phyloP scores from a whole-genome alignment of 2,888 invertebrate genomes.

The Ennomos quercinarius region DNA sequence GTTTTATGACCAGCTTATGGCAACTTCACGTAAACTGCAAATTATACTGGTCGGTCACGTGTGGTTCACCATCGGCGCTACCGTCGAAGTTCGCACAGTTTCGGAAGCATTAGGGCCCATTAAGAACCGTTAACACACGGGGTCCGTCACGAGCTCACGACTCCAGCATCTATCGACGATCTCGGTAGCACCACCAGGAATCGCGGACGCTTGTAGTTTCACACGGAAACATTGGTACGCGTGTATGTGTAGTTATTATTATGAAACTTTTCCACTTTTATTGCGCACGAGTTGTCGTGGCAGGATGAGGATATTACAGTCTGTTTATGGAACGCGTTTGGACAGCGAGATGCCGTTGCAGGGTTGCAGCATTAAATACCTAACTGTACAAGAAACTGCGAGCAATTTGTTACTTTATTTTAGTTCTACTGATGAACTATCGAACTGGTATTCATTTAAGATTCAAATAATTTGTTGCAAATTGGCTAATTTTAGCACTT shows the following conservation, averaged over 20 bases:
- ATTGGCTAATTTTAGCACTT: too few species aligned
- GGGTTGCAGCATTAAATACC: too few species aligned
- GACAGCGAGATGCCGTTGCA: not conserved
- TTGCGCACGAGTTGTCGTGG: conserved; percentile 60
- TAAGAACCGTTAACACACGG: conserved; percentile 84
- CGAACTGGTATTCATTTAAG: too few species aligned
- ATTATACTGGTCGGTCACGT: conserved; percentile 79
- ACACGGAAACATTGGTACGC: conserved; percentile 70
- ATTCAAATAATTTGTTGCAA: too few species aligned
- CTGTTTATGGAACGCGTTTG: not conserved
- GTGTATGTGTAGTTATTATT: conserved; percentile 38
- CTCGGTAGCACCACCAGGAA: conserved; percentile 74
- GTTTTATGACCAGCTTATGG: conserved; percentile 6
- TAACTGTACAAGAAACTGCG: too few species aligned
- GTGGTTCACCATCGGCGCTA: conserved; percentile 74
- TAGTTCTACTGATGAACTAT: too few species aligned
- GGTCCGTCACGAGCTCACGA: conserved; percentile 81
- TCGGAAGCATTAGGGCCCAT: conserved; percentile 85
- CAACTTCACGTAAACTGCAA: conserved; percentile 63
- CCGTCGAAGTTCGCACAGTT: conserved; percentile 85
- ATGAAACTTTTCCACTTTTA: conserved; percentile 46
- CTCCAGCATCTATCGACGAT: conserved; percentile 79
- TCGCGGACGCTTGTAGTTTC: conserved; percentile 65
- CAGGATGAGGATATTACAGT: not conserved
- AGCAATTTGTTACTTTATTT: too few species aligned